Base-by-base conservation (phyloP, 92 coral and sea anemone species). In the Porites divaricata region DNA sequence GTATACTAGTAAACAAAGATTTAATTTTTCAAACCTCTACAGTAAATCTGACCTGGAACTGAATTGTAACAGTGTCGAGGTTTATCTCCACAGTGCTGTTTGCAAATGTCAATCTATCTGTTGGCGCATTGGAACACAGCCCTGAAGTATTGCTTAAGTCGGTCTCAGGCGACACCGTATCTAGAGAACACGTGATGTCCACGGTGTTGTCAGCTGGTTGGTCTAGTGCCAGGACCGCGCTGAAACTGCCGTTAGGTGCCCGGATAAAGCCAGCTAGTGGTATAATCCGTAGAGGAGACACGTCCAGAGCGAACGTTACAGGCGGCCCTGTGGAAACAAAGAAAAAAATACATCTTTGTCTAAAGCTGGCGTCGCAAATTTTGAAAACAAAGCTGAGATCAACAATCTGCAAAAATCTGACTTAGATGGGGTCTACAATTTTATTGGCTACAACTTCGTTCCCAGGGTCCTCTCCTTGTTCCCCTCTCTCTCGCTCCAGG, bases 131-230 rank as follows among this genome's bases (percentile, higher is more conserved):
- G 64, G 87, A 85, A 81, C 95, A 91, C 48, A 76, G 51, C 13
- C 35, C 92, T 13, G 85, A 56, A 2, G 65, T 81, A 69, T 91
- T 91, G 28, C 24, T 10, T 51, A 75, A 51, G 4, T 74, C 75
- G 7, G 50, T 35, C 16, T 81, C 83, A 56, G 85, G 22, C 45
- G 70, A 66, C 5, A 88, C 78, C 26, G 53, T 57, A 1, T 72
- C 82, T 85, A 91, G 73, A 28, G 95, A 91, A 77, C 95, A 91
- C 9, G 63, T 65, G 25, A 91, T 53, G 61, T 88, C 95, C 59
- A 91, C 80, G 0, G 90, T 67, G 74, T 84, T 66, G 21, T 84
- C 88, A 52, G 88, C 88, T 16, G 82, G 88, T 52, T 84, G 45
- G 25, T 84, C 88, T 21, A 84, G 74, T 13, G n/a, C 81, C 82